Conservation (phyloP, 2,888 invertebrate genomes). For the Abrostola triplasia region DNA sequence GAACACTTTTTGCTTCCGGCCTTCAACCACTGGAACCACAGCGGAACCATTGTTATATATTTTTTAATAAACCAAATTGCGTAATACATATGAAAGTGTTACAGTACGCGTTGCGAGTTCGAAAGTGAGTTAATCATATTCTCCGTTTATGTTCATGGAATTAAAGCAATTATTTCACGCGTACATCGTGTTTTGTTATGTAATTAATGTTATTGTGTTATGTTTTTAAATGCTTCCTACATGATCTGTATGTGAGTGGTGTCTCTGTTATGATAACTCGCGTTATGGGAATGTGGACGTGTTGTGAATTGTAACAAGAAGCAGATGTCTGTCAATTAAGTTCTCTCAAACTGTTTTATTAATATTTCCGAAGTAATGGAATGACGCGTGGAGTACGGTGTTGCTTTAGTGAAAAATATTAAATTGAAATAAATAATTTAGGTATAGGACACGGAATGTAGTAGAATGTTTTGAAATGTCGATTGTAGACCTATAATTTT, state of each 20-base stretch:
- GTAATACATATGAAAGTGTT: constrained; percentile 76
- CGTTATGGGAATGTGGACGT: constrained; percentile 47
- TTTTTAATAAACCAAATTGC: constrained; percentile 63
- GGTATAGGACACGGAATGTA: too few species aligned
- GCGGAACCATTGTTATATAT: constrained; percentile 65
- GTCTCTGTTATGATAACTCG: constrained; percentile 43
- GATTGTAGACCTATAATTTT: too few species aligned
- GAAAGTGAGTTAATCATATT: constrained; percentile 83
- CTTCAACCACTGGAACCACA: constrained; percentile 63
- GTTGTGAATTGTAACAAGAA: constrained; percentile 40
- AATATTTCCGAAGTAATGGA: background rate
- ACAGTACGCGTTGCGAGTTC: constrained; percentile 69
- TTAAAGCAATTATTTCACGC: constrained; percentile 52
- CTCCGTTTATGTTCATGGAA: constrained; percentile 53
- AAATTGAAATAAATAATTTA: too few species aligned
- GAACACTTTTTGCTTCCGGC: constrained; percentile 62
- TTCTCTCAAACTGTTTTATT: constrained; percentile 8
- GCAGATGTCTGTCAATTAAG: constrained; percentile 38
- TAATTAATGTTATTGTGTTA: constrained; percentile 47
- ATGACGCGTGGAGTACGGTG: background rate
- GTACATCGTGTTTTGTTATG: constrained; percentile 44
- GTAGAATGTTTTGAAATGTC: too few species aligned
- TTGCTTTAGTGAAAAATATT: too few species aligned
- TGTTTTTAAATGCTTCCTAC: constrained; percentile 55
- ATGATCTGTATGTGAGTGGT: constrained; percentile 35